Evolutionary conservation across 2,888 invertebrate genomes (phyloP).

Genomic region (Frankliniella fusca): DNA sequence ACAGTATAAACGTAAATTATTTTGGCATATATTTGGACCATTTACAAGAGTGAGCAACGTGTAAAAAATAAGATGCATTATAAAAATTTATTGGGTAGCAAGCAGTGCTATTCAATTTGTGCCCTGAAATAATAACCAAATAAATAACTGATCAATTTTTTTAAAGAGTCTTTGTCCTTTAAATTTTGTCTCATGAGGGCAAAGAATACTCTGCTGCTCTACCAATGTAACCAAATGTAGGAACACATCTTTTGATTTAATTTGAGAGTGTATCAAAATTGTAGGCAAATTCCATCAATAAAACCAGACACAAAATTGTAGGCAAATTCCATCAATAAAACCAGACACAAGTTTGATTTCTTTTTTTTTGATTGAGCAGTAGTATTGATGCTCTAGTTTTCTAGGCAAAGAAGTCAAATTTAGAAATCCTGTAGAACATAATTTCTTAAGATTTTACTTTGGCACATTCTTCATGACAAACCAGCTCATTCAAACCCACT

Average conservation of each 20-base stretch:
- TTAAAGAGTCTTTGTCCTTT: no score
- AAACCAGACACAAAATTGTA: background rate
- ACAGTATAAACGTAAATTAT: background rate
- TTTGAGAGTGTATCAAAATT: no score
- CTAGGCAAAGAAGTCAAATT: background rate
- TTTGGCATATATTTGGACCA: slow-evolving; percentile 19
- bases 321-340: background rate
- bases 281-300: background rate
- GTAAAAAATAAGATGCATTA: background rate
- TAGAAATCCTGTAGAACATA: background rate
- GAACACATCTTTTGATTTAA: no score
- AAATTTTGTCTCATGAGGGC: no score
- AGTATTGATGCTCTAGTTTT: background rate
- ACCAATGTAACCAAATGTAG: no score
- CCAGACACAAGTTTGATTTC: background rate
- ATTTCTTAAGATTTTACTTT: slow-evolving; percentile 4
- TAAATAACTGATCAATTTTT: no score
- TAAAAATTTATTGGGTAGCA: background rate
- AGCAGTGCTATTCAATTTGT: background rate
- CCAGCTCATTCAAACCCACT: background rate
- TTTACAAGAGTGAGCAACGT: slow-evolving; percentile 3
- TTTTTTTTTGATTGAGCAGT: background rate
- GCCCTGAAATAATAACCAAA: no score
- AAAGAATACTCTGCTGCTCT: no score
- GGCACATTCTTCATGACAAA: background rate